Evolutionary conservation across 1,140 invertebrate genomes (phyloP).

Genomic region (Nylanderia fulva): DNA sequence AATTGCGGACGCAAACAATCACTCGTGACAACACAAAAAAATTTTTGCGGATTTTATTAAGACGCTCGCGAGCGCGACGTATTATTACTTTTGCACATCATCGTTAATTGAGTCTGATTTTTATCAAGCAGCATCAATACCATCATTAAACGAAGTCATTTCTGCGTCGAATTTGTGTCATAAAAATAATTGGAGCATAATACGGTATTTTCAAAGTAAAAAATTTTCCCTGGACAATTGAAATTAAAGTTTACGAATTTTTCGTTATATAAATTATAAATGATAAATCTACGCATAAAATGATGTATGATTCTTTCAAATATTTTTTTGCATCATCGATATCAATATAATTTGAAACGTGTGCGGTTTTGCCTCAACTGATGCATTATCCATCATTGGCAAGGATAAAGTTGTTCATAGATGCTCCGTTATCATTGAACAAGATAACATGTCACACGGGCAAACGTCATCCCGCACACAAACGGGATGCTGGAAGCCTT

Average conservation of each 20-base stretch:
- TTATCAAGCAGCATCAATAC: background rate
- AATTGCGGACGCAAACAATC: conserved; percentile 4
- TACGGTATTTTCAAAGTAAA: too few species aligned
- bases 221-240: background rate
- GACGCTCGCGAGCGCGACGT: background rate
- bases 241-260: background rate
- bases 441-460: background rate
- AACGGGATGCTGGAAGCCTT: background rate
- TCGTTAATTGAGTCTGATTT: conserved; percentile 21
- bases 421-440: background rate
- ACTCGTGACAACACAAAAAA: conserved; percentile 23
- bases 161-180: conserved; percentile 23
- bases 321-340: background rate
- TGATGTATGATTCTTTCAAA: background rate
- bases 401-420: background rate
- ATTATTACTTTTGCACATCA: conserved; percentile 26
- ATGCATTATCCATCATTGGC: background rate
- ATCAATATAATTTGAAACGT: background rate
- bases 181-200: background rate
- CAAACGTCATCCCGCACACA: background rate
- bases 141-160: background rate
- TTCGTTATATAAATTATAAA: too few species aligned
- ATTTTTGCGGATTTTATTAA: background rate
- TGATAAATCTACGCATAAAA: background rate
- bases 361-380: background rate